phyloP scores from a whole-genome alignment of 2,113 vertebrate genomes.

The Nibea coibor region DNA sequence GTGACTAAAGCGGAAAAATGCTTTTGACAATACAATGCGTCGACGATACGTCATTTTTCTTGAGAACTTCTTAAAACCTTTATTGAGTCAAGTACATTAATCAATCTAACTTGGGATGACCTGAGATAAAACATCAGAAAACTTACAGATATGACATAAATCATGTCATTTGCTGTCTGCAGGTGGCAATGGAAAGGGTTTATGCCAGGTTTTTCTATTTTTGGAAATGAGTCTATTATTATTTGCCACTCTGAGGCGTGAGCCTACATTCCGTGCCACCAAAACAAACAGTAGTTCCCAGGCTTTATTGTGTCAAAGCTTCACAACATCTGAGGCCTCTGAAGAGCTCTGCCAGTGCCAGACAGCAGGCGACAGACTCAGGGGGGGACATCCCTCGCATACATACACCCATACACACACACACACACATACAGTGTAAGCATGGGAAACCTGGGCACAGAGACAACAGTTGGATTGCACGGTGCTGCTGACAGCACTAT shows the following conservation, averaged over 20 bases:
- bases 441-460: constrained; percentile 43
- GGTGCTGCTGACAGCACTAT: constrained; percentile 58
- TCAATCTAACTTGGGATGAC: not conserved
- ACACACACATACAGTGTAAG: not conserved
- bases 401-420: constrained; percentile 5
- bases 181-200: constrained; percentile 7
- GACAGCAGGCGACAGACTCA: constrained; percentile 54
- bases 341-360: constrained; percentile 43
- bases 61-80: not conserved
- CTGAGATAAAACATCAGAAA: not conserved
- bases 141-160: not conserved
- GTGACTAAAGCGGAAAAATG: constrained; percentile 12
- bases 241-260: constrained; percentile 24
- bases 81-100: not conserved
- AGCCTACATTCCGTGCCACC: constrained; percentile 49
- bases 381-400: constrained; percentile 30
- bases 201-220: constrained; percentile 47
- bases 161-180: not conserved
- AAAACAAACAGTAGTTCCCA: constrained; percentile 62
- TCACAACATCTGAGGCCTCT: constrained; percentile 44
- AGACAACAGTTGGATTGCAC: not conserved
- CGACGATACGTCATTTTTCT: not conserved
- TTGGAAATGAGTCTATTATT: constrained; percentile 43
- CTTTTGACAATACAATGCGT: constrained; percentile 10
- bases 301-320: constrained; percentile 54